Evolutionary conservation across 2,113 vertebrate species (phyloP), one percentile per base, ranked within the genome.

Genomic region (Cyrtonyx montezumae): DNA sequence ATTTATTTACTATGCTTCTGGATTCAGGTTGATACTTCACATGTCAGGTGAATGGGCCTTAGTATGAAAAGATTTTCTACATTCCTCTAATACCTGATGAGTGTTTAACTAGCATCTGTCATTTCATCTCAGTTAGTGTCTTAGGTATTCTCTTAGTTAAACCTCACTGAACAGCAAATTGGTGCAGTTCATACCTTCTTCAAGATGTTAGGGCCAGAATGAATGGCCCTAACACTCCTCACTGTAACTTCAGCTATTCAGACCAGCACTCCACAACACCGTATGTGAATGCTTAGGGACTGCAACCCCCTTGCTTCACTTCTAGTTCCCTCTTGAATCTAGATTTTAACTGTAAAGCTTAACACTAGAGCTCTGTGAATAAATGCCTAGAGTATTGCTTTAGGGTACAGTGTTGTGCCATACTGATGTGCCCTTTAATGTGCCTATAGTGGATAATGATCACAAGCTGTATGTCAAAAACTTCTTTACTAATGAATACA

Each of bases 351-450:
- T 16, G n/a, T 34, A 73, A 85, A 85, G 58, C 32, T 51, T 49
- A 76, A 45, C 17, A 46, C 25, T 77, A 65, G 36, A 84, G 15
- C 9, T 67, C 48, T 89, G 19, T 85, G 62, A 93, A 70, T 62
- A 85, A 21, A 55, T 85, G 82, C 75, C 84, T 82, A 82, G 36
- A 91, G 40, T 91, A 73, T 79, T 89, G 93, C 79, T 94, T 69
- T 69, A 77, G 79, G 75, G 81, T 89, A 79, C 30, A 76, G 70
- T 34, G 48, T 58, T 84, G 36, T 53, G 43, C 59, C 75, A 66
- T 74, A 67, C 49, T 79, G 63, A 89, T 92, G 43, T 53, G 22
- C 6, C 40, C 40, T 95, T 84, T 84, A 69, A 73, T 66, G 49
- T 53, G 30, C 58, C 61, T 79, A 65, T 45, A 53, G 70, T 48